Evolutionary conservation across 2,797 vertebrate genomes (phyloP).

Genomic region (Danio aesculapii): DNA sequence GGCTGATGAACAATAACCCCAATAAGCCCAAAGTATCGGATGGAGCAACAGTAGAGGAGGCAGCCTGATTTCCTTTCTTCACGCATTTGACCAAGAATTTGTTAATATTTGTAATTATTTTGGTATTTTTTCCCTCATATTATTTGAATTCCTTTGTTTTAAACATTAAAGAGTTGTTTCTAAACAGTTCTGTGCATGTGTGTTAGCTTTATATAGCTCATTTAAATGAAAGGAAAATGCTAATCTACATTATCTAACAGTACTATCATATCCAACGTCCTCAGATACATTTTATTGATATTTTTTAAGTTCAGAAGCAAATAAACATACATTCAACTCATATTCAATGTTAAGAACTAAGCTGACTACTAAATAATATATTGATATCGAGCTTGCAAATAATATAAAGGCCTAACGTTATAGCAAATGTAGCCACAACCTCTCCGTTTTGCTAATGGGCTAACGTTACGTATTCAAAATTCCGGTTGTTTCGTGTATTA

Average conservation of each 20-base stretch:
- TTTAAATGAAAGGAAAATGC: neutral
- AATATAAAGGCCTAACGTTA: neutral
- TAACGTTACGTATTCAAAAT: neutral
- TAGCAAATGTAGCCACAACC: neutral
- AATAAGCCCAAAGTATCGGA: constrained; percentile 84
- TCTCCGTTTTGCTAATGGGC: neutral
- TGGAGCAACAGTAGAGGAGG: constrained; percentile 58
- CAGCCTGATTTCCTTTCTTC: constrained; percentile 46
- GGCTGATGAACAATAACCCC: constrained; percentile 91
- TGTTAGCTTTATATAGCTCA: neutral
- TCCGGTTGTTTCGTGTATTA: neutral
- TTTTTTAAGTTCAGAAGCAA: neutral
- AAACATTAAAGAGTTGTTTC: neutral
- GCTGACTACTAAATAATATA: neutral
- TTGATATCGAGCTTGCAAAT: neutral
- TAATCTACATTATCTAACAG: neutral
- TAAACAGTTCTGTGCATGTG: neutral
- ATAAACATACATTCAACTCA: neutral
- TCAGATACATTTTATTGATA: neutral
- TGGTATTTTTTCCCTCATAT: neutral
- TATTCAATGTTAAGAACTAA: neutral
- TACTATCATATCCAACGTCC: neutral
- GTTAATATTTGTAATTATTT: neutral
- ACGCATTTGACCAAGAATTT: neutral
- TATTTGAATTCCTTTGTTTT: neutral